phyloP scores from a whole-genome alignment of 1,140 invertebrate species.

The Contarinia nasturtii region DNA sequence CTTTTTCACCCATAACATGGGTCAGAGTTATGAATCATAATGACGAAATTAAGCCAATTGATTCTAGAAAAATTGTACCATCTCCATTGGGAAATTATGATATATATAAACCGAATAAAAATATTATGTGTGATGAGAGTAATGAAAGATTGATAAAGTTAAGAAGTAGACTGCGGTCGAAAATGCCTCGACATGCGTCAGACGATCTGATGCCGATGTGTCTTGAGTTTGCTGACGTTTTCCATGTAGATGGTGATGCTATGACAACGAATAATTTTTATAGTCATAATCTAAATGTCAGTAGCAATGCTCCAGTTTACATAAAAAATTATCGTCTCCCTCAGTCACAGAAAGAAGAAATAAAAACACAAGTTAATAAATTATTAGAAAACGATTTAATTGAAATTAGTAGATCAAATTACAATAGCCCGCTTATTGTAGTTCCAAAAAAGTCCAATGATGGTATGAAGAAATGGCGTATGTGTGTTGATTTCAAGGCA shows the following conservation, averaged over 20 bases:
- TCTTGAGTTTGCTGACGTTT: neutral
- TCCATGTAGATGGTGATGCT: neutral
- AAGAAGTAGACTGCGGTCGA: too few species aligned
- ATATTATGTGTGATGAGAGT: too few species aligned
- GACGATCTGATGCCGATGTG: too few species aligned
- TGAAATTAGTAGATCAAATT: neutral
- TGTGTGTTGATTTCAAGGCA: constrained; percentile 7
- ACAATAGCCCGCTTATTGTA: neutral
- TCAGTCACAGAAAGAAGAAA: constrained; percentile 1
- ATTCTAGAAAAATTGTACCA: too few species aligned
- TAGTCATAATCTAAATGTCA: neutral
- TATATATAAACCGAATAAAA: too few species aligned
- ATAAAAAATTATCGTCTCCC: constrained; percentile 1
- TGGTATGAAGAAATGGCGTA: constrained; percentile 3
- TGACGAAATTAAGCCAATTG: too few species aligned
- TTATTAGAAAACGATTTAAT: constrained; percentile 1
- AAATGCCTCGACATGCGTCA: too few species aligned
- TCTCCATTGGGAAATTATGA: too few species aligned
- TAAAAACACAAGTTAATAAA: neutral
- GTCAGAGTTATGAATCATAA: too few species aligned
- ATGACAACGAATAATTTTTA: neutral
- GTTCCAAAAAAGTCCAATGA: neutral
- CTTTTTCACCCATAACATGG: too few species aligned
- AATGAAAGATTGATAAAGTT: too few species aligned
- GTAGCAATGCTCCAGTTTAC: neutral